A percentile compares a stretch with the other conserved stretches of the same genome.
Conservation (phyloP, 1,140 invertebrate genomes). For the Eciton burchellii region DNA sequence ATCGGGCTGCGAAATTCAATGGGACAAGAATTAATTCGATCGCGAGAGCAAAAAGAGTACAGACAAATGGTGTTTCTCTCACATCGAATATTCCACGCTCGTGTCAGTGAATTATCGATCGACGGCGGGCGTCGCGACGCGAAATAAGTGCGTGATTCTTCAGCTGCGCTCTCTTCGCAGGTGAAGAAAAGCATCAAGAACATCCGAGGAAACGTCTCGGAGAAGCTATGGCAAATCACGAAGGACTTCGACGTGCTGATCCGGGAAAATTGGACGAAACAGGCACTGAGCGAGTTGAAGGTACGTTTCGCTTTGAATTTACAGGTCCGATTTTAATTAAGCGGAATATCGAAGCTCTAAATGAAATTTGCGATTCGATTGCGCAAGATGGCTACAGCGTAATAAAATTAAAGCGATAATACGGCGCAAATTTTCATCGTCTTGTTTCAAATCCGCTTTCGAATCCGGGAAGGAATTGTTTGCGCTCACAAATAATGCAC, state of each 20-base stretch:
- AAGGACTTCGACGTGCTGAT: conserved; percentile 88
- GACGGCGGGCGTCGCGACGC: conserved; percentile 8
- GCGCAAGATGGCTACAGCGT: neutral
- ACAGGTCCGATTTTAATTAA: neutral
- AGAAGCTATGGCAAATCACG: conserved; percentile 93
- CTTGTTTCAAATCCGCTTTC: conserved; percentile 25
- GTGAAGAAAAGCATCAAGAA: conserved; percentile 92
- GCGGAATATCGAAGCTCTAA: neutral
- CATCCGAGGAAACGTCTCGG: conserved; percentile 91
- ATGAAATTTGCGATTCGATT: neutral
- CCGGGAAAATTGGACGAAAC: conserved; percentile 90
- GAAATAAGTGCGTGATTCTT: conserved; percentile 9
- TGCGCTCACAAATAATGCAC: neutral
- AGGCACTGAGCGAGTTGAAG: conserved; percentile 87
- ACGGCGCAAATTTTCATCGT: conserved; percentile 11
- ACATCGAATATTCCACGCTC: conserved; percentile 30
- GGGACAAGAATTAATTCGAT: conserved; percentile 11
- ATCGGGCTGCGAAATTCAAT: neutral
- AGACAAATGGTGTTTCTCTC: conserved; percentile 36
- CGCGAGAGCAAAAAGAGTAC: neutral
- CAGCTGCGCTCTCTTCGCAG: conserved; percentile 82
- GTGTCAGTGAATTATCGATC: conserved; percentile 47
- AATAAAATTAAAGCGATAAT: neutral
- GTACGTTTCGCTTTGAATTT: conserved; percentile 70
- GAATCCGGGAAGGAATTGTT: neutral